phyloP scores from a whole-genome alignment of 2,113 vertebrate genomes.

The Gymnobelideus leadbeateri region DNA sequence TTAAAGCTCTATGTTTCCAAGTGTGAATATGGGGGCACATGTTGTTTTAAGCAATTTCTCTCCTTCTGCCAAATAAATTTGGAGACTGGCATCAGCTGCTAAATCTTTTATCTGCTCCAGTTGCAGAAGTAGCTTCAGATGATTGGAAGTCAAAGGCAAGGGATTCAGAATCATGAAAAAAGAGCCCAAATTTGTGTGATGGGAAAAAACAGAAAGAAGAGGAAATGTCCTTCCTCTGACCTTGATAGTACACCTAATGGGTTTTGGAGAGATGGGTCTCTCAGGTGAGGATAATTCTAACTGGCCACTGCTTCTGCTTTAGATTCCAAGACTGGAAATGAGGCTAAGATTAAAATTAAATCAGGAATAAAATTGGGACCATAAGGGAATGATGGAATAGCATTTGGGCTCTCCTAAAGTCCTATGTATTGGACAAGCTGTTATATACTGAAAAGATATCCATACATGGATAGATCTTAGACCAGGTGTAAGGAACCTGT shows the following conservation, averaged over 20 bases:
- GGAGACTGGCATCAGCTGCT: slow-evolving; percentile 24
- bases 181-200: not conserved
- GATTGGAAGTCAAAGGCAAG: not conserved
- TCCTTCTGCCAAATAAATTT: slow-evolving; percentile 15
- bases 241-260: not conserved
- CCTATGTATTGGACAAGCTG: not conserved
- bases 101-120: not conserved
- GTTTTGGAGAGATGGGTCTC: not conserved
- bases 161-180: not conserved
- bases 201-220: not conserved
- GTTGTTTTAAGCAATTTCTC: slow-evolving; percentile 38
- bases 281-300: not conserved
- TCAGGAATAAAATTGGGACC: not conserved
- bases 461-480: not conserved
- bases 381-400: not conserved
- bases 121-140: not conserved
- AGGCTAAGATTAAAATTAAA: not conserved
- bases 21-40: not conserved
- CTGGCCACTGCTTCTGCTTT: not conserved
- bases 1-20: slow-evolving; percentile 35
- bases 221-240: not conserved
- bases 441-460: not conserved
- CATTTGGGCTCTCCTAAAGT: not conserved
- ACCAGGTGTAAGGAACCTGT: too few relatives aligned
- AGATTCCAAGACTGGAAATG: not conserved